A percentile compares a stretch with the other conserved stretches of the same genome.
Evolutionary conservation across 2,888 invertebrate genomes (phyloP).

Genomic region (Dasypolia templi): DNA sequence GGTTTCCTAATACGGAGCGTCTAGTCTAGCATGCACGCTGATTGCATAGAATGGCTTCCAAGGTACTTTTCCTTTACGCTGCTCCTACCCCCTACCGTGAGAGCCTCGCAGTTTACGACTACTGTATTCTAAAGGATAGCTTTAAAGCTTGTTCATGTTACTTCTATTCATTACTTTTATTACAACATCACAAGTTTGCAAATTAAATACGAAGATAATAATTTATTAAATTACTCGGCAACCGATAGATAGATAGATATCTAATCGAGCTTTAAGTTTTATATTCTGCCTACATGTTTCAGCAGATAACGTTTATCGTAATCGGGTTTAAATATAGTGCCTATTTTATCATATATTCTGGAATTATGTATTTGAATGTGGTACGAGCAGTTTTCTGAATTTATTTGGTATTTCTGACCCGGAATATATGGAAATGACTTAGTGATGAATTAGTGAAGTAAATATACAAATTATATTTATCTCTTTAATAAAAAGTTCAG

Average conservation of each 20-base stretch:
- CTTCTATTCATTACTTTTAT: constrained; percentile 35
- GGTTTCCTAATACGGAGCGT: constrained; percentile 73
- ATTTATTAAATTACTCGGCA: constrained; percentile 35
- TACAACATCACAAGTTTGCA: constrained; percentile 30
- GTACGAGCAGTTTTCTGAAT: constrained; percentile 3
- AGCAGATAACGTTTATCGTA: constrained; percentile 32
- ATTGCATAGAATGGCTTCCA: constrained; percentile 70
- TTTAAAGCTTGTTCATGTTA: constrained; percentile 17
- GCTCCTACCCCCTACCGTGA: constrained; percentile 51
- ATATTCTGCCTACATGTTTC: constrained; percentile 11
- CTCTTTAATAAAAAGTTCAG: no score
- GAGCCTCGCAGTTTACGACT: constrained; percentile 34
- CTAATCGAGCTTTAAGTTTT: constrained; percentile 40
- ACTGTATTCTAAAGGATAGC: constrained; percentile 12
- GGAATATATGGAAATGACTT: constrained; percentile 3
- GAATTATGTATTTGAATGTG: constrained; percentile 7
- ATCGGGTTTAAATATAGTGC: constrained; percentile 31
- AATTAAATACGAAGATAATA: constrained; percentile 22
- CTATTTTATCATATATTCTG: constrained; percentile 24
- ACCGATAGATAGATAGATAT: constrained; percentile 44
- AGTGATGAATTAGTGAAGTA: constrained; percentile 10
- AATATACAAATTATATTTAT: no score
- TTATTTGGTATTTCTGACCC: background rate
- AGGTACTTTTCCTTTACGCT: constrained; percentile 62
- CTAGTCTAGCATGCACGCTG: constrained; percentile 65